These are phyloP conservation scores for Chelidonichthys spinosus DNA, from an alignment of 2,797 vertebrate species.

Conservation along the genomic window DNA sequence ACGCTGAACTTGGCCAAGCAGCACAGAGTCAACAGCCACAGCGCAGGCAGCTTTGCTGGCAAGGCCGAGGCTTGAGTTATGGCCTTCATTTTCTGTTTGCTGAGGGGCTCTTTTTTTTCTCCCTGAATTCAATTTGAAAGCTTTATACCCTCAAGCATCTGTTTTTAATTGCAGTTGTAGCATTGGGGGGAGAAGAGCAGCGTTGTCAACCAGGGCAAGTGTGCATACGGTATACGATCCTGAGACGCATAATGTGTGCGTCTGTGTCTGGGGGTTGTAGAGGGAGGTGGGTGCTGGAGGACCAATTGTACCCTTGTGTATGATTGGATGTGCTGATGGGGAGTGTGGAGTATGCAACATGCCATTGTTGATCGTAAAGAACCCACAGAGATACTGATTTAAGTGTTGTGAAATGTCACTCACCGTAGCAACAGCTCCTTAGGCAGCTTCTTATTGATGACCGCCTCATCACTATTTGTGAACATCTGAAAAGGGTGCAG, in stretches of 20 bases:
- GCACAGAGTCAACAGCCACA: slow-evolving; percentile 59
- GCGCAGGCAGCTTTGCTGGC: slow-evolving; percentile 44
- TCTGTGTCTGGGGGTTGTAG: slow-evolving; percentile 8
- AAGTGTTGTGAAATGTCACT: slow-evolving; percentile 67
- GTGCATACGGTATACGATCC: slow-evolving; percentile 24
- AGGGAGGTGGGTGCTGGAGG: slow-evolving; percentile 1
- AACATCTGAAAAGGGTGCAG: slow-evolving; percentile 91
- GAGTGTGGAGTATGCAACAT: slow-evolving; percentile 24
- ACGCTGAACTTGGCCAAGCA: slow-evolving; percentile 43
- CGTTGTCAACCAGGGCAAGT: slow-evolving; percentile 29
- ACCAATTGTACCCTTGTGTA: slow-evolving; percentile 12
- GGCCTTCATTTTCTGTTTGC: slow-evolving; percentile 72
- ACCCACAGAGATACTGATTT: slow-evolving; percentile 12
- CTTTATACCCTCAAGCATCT: slow-evolving; percentile 62
- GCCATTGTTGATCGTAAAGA: slow-evolving; percentile 5
- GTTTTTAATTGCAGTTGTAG: slow-evolving; percentile 67
- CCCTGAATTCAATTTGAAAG: slow-evolving; percentile 69
- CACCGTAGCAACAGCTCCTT: slow-evolving; percentile 97
- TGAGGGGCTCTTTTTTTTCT: slow-evolving; percentile 38
- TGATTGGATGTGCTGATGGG: slow-evolving; percentile 26
- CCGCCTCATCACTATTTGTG: slow-evolving; percentile 97
- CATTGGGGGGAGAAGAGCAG: slow-evolving; percentile 30
- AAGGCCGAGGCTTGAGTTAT: slow-evolving; percentile 72
- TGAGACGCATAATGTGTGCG: slow-evolving; percentile 8
- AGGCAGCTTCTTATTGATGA: slow-evolving; percentile 98